Evolutionary conservation across 2,888 invertebrate genomes (phyloP), one percentile per base, ranked within the genome.

Genomic region (Limnephilus lunatus): DNA sequence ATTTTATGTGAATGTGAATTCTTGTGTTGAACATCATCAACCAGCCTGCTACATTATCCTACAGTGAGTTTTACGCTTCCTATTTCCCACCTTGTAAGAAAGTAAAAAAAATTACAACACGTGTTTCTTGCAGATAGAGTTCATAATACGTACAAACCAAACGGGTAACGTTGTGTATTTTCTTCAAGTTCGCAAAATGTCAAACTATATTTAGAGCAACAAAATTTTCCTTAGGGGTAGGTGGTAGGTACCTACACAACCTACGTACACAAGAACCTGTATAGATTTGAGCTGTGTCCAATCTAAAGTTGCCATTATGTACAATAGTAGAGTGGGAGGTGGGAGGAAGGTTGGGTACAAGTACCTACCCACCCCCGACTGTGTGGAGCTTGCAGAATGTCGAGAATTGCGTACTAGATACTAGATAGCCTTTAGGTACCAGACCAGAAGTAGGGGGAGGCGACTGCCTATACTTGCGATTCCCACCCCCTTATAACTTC

Each of bases 301-400:
- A 68, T 68, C 68, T 68, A 68, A 68, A 68, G 68, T 68, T 68
- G 68, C 68, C 68, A 68, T 68, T 68, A 68, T 68, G 68, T 68
- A 68, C 68, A 68, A n/a, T n/a, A 68, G 68, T 53, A 7, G 7
- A 53, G 19, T 15, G 53, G 19, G 53, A 53, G 53, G 3, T 19
- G 53, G 53, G 53, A 0, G 68, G 68, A 68, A n/a, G 68, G 68
- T 68, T 9, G 9, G 68, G 68, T 68, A 68, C 25, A 68, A 68
- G 7, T 15, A 1, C 48, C 25, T n/a, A 68, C 7, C 68, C 68
- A 68, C 68, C 68, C 68, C 25, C 25, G n/a, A 68, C 68, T n/a
- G 83, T 25, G 83, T 83, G 32, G 35, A 83, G 83, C 35, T 32
- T 83, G 35, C 83, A 83, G 83, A 83, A 83, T 83, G 83, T 83